Conservation (phyloP, 2,888 invertebrate species). For the Agonopterix arenella region DNA sequence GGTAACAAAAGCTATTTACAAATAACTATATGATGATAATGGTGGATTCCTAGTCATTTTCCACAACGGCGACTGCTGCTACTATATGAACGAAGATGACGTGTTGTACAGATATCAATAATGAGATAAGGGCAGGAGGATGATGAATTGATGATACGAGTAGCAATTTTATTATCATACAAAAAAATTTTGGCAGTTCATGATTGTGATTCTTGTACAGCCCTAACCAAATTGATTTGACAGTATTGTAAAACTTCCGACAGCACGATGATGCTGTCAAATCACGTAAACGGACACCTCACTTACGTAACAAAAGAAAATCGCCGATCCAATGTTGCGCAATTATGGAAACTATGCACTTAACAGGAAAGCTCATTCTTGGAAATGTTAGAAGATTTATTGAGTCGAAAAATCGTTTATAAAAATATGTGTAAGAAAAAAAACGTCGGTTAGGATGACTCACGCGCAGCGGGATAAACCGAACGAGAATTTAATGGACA, state of each 20-base stretch:
- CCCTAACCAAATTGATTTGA: conserved; percentile 1
- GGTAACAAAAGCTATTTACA: too few relatives aligned
- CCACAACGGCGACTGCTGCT: neutral
- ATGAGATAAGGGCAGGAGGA: neutral
- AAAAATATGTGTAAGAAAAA: neutral
- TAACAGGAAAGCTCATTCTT: conserved; percentile 40
- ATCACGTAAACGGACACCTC: conserved; percentile 17
- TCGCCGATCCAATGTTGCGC: conserved; percentile 23
- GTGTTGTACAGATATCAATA: neutral
- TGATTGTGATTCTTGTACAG: neutral
- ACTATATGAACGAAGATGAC: neutral
- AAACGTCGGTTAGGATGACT: conserved; percentile 24
- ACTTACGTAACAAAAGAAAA: conserved; percentile 40
- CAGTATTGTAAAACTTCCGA: conserved; percentile 16
- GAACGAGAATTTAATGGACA: conserved; percentile 14
- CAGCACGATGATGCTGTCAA: conserved; percentile 10
- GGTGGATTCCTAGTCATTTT: too few relatives aligned
- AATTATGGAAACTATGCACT: conserved; percentile 23
- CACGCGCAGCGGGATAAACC: conserved; percentile 21
- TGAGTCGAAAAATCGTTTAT: neutral
- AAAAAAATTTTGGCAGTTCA: neutral
- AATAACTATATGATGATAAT: too few relatives aligned
- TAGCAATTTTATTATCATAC: neutral
- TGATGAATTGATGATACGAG: neutral
- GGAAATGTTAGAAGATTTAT: conserved; percentile 23